phyloP scores from a whole-genome alignment of 2,113 vertebrate genomes.

The Cheilinus undulatus region DNA sequence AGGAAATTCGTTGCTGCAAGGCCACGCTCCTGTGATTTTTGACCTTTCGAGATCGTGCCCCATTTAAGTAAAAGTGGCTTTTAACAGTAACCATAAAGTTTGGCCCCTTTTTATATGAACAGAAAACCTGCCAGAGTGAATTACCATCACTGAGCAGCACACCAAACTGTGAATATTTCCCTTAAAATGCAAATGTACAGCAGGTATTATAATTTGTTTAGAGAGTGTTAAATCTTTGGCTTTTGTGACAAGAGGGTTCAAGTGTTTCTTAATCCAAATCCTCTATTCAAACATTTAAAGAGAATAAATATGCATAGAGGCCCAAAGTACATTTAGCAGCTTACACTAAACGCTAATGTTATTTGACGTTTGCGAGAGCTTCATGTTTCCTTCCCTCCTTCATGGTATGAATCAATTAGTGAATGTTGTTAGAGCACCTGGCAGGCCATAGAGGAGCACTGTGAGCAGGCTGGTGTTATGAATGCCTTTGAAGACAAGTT shows the following conservation, averaged over 20 bases:
- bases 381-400: constrained; percentile 45
- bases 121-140: constrained; percentile 47
- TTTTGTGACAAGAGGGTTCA: constrained; percentile 44
- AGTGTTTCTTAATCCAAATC: constrained; percentile 40
- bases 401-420: constrained; percentile 64
- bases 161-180: not conserved
- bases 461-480: constrained; percentile 34
- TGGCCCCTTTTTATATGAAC: constrained; percentile 30
- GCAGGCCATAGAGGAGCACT: constrained; percentile 41
- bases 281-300: constrained; percentile 51
- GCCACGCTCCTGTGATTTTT: constrained; percentile 56
- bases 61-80: constrained; percentile 54
- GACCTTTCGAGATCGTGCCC: constrained; percentile 70
- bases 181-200: constrained; percentile 25
- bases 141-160: constrained; percentile 33
- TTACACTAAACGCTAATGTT: constrained; percentile 53
- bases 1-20: constrained; percentile 42
- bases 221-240: constrained; percentile 20
- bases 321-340: constrained; percentile 41
- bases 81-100: constrained; percentile 50
- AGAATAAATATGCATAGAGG: constrained; percentile 55
- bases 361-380: constrained; percentile 62
- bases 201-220: constrained; percentile 44
- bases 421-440: constrained; percentile 40
- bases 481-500: constrained; percentile 33